These are phyloP conservation scores for Ondatra zibethicus DNA, from an alignment of 2,113 vertebrate species.

Conservation along the genomic window DNA sequence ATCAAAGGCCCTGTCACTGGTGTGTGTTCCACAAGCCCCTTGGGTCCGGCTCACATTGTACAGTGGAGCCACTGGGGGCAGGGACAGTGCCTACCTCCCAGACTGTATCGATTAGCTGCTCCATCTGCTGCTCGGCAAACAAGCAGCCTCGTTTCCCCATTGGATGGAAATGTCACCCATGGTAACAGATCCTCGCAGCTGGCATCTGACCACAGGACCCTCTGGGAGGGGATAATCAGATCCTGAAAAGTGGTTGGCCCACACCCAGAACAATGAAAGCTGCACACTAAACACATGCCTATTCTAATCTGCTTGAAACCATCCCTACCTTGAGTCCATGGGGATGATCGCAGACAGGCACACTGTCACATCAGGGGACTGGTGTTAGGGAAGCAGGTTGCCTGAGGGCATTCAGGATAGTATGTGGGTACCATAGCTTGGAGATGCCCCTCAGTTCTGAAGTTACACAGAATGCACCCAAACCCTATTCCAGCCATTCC, in stretches of 20 bases:
- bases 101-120: slow-evolving; percentile 68
- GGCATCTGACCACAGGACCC: slow-evolving; percentile 72
- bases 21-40: slow-evolving; percentile 61
- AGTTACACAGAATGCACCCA: background rate
- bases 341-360: slow-evolving; percentile 66
- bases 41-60: slow-evolving; percentile 12
- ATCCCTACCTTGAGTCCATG: slow-evolving; percentile 62
- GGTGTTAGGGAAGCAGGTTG: background rate
- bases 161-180: slow-evolving; percentile 75
- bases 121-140: slow-evolving; percentile 68
- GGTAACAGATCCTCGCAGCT: slow-evolving; percentile 78
- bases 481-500: background rate
- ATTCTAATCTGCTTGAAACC: slow-evolving; percentile 79
- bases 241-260: slow-evolving; percentile 73
- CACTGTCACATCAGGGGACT: slow-evolving; percentile 73
- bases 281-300: slow-evolving; percentile 75
- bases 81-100: slow-evolving; percentile 27
- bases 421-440: background rate
- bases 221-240: slow-evolving; percentile 75
- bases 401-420: background rate
- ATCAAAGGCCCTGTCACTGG: slow-evolving; percentile 54
- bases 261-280: slow-evolving; percentile 80
- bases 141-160: slow-evolving; percentile 25
- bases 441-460: background rate
- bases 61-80: background rate